Percentiles rank a stretch among this genome's conserved stretches.
phyloP scores from a whole-genome alignment of 2,113 vertebrate species.

The Bos indicus region DNA sequence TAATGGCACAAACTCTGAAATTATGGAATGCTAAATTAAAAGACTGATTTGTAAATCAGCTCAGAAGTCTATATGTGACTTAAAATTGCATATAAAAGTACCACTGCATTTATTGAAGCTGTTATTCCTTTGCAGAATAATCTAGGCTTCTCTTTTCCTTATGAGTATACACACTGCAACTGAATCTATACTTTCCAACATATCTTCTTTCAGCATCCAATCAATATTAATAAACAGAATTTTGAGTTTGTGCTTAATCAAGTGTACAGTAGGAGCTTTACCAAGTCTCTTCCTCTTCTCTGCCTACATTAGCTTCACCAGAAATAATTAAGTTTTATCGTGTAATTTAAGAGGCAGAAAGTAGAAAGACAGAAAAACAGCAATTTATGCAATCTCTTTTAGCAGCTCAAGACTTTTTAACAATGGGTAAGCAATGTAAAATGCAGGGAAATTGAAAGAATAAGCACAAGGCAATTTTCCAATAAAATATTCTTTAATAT shows the following conservation, averaged over 20 bases:
- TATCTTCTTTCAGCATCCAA: not conserved
- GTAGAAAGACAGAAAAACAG: not conserved
- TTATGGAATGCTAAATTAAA: conserved; percentile 21
- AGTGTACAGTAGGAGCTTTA: not conserved
- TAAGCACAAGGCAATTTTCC: not conserved
- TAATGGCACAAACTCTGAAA: conserved; percentile 47
- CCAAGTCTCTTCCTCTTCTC: not conserved
- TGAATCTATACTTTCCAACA: not conserved
- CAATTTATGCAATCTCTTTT: not conserved
- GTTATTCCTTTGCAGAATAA: not conserved
- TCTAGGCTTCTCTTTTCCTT: not conserved
- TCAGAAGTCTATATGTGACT: conserved; percentile 7
- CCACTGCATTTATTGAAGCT: not conserved
- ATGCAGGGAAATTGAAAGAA: not conserved
- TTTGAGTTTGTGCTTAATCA: not conserved
- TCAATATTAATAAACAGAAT: not conserved
- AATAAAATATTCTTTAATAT: not conserved
- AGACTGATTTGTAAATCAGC: conserved; percentile 56
- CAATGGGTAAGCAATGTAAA: not conserved
- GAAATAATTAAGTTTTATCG: conserved; percentile 18
- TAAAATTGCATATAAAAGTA: conserved; percentile 15
- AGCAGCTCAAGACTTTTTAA: not conserved
- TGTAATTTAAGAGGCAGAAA: conserved; percentile 12
- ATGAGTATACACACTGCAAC: not conserved
- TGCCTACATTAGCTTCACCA: not conserved